A percentile compares a stretch with the other conserved stretches of the same genome.
phyloP scores from a whole-genome alignment of 2,888 invertebrate species.

The Eupithecia pulchellata region DNA sequence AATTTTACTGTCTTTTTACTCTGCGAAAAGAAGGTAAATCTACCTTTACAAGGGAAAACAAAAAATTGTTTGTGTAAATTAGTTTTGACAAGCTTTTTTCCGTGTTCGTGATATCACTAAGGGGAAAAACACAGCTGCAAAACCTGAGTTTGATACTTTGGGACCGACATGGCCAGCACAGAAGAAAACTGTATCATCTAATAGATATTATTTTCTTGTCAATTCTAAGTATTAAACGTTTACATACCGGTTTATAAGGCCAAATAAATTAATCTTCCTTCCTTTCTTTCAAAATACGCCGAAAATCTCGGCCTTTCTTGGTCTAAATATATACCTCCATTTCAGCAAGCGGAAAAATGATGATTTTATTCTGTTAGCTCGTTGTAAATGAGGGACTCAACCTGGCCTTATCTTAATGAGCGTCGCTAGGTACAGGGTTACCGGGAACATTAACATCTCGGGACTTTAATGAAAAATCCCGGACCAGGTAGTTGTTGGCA shows the following conservation, averaged over 20 bases:
- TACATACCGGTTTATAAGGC: too few relatives aligned
- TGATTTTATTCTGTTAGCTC: constrained; percentile 52
- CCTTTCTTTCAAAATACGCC: not conserved
- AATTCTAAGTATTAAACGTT: too few relatives aligned
- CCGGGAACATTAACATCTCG: not conserved
- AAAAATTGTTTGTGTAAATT: too few relatives aligned
- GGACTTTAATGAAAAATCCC: not conserved
- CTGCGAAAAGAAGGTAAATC: not conserved
- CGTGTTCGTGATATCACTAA: too few relatives aligned
- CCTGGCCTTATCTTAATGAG: constrained; percentile 55
- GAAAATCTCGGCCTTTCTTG: not conserved
- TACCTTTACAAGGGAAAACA: not conserved
- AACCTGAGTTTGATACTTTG: too few relatives aligned
- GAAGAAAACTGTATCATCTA: too few relatives aligned
- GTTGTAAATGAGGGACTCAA: constrained; percentile 51
- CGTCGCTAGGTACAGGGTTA: constrained; percentile 35
- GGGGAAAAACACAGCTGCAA: too few relatives aligned
- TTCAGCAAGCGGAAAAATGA: constrained; percentile 28
- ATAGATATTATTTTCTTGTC: too few relatives aligned
- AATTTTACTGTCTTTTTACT: too few relatives aligned
- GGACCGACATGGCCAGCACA: too few relatives aligned
- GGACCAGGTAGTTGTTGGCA: not conserved
- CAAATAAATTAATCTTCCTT: not conserved
- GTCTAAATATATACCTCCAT: constrained; percentile 27
- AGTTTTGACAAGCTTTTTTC: too few relatives aligned